These are phyloP conservation scores for Cheiracanthium punctorium DNA, from an alignment of 2,888 invertebrate genomes.

Conservation along the genomic window DNA sequence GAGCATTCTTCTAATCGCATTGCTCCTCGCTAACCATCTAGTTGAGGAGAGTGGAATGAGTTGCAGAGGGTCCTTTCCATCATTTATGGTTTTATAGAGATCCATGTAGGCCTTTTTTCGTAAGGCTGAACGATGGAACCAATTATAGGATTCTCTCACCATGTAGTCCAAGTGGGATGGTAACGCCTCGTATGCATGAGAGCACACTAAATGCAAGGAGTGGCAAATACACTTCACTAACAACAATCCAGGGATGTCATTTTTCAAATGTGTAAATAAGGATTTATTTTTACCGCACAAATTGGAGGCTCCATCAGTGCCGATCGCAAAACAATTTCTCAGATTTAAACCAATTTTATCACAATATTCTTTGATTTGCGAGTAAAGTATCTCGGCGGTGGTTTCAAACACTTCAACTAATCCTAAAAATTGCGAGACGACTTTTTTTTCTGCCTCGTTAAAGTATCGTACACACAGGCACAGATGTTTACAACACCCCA, in stretches of 20 bases:
- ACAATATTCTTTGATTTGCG: background rate
- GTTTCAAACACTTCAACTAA: background rate
- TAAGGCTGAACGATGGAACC: constrained; percentile 2
- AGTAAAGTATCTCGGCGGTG: background rate
- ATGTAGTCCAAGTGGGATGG: background rate
- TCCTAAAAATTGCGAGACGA: background rate
- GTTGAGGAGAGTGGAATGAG: background rate
- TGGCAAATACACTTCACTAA: background rate
- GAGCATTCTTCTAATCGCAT: background rate
- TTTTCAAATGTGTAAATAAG: background rate
- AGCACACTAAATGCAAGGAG: background rate
- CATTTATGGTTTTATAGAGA: background rate
- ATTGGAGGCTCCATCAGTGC: background rate
- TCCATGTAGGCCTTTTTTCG: background rate
- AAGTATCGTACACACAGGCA: background rate
- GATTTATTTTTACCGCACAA: background rate
- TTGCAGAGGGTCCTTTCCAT: background rate
- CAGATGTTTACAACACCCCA: background rate
- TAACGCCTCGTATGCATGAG: background rate
- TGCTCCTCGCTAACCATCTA: background rate
- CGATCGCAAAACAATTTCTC: background rate
- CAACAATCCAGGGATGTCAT: background rate
- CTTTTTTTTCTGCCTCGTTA: background rate
- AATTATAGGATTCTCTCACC: constrained; percentile 5
- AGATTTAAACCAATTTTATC: background rate